Evolutionary conservation across 2,888 invertebrate genomes (phyloP), one percentile per base, ranked within the genome.

Genomic region (Chrysolina americana): DNA sequence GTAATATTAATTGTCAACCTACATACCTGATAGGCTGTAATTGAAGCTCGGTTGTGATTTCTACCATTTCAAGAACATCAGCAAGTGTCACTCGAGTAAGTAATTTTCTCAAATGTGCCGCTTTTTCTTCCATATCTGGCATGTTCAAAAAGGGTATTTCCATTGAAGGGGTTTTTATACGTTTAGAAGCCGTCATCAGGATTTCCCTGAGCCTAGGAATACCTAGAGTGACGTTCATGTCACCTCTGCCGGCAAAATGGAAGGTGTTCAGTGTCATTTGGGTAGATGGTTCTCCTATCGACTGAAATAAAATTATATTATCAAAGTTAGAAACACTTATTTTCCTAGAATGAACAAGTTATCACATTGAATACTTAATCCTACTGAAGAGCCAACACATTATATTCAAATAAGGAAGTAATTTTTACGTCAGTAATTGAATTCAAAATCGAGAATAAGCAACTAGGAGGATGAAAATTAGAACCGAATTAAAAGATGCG

Each of bases 191-290:
- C 83, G 94, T 94, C 98, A 99, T 99, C 0, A 99, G 90, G 81
- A 99, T 98, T 91, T 99, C 99, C 81, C 98, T 90, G 6, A 99
- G 90, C 81, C 99, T 93, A 0, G 99, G 99, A 83, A 99, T 99
- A 91, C 99, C 99, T n/a, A 99, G 91, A 0, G 99, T 99, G 0
- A 99, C 99, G 90, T 99, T 99, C 98, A 99, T 99, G 89, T 99
- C 99, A 90, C 99, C 98, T 89, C 98, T 94, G 86, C 99, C 99
- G 83, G 99, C 99, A 88, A 99, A 99, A 87, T 99, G 99, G 89
- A 99, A 99, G 53, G 99, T 99, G 88, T 99, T 99, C 86, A 99
- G 89, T 84, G 99, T 99, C 99, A 99, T 99, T 91, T 99, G 99
- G 74, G 99, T 99, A 1, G 99, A 99, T 0, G 99, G 99, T 88